These are phyloP conservation scores for Acanthococcus lagerstroemiae DNA, from an alignment of 2,888 invertebrate species.

Conservation along the genomic window DNA sequence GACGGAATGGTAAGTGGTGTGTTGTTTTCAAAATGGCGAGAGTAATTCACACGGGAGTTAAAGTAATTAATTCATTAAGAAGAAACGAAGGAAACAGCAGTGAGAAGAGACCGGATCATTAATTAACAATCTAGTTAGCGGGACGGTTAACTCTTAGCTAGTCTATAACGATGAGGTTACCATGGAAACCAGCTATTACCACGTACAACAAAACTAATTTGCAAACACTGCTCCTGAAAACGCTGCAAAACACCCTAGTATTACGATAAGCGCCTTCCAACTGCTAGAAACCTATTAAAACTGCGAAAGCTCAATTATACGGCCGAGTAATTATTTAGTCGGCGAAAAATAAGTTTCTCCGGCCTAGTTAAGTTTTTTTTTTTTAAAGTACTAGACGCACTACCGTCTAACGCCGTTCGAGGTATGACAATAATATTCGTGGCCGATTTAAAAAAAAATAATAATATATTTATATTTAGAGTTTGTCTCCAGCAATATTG, in stretches of 20 bases:
- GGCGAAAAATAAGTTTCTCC: slow-evolving; percentile 27
- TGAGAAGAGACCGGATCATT: slow-evolving; percentile 31
- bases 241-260: slow-evolving; percentile 28
- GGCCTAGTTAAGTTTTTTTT: slow-evolving; percentile 20
- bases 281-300: slow-evolving; percentile 29
- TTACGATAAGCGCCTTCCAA: slow-evolving; percentile 29
- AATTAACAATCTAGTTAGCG: slow-evolving; percentile 32
- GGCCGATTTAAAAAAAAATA: too few relatives aligned
- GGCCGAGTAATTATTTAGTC: slow-evolving; percentile 27
- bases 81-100: slow-evolving; percentile 28
- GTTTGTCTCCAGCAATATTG: too few relatives aligned
- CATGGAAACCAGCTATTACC: slow-evolving; percentile 29
- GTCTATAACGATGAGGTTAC: slow-evolving; percentile 28
- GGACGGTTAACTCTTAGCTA: slow-evolving; percentile 25
- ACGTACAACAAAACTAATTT: slow-evolving; percentile 29
- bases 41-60: slow-evolving; percentile 32
- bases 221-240: slow-evolving; percentile 28
- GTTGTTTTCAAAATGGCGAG: slow-evolving; percentile 32
- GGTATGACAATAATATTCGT: too few relatives aligned
- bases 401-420: too few relatives aligned
- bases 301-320: slow-evolving; percentile 29
- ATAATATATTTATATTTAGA: too few relatives aligned
- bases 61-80: slow-evolving; percentile 32
- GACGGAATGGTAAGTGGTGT: slow-evolving; percentile 26
- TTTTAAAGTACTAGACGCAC: too few relatives aligned